Conservation (phyloP, 2,888 invertebrate species). For the Fragum whitleyi region DNA sequence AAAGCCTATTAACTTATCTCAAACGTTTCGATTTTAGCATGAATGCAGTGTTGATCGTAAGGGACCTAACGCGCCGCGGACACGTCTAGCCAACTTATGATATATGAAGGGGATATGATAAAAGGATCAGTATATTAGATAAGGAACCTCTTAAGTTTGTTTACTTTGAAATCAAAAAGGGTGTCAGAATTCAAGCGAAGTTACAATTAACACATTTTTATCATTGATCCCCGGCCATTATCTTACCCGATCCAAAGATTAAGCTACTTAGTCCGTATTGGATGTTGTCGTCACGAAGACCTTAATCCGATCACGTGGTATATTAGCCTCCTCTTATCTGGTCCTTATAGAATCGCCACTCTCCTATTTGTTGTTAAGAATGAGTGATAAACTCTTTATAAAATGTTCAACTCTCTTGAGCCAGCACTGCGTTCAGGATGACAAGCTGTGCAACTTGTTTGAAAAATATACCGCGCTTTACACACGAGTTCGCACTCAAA, state of each 20-base stretch:
- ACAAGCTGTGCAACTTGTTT: too few relatives aligned
- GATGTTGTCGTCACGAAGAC: neutral
- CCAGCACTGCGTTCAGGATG: too few relatives aligned
- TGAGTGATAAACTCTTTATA: too few relatives aligned
- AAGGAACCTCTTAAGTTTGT: conserved; percentile 6
- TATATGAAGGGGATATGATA: neutral
- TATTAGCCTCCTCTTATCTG: conserved; percentile 5
- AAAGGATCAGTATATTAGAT: neutral
- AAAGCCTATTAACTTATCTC: too few relatives aligned
- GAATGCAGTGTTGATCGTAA: too few relatives aligned
- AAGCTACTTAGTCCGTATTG: conserved; percentile 44
- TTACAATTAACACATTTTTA: conserved; percentile 54
- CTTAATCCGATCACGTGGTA: conserved; percentile 7
- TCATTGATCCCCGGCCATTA: conserved; percentile 42
- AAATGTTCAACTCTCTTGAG: too few relatives aligned
- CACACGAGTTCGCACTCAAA: too few relatives aligned
- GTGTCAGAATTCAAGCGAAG: conserved; percentile 53
- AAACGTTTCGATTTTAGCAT: too few relatives aligned
- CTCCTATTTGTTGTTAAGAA: neutral
- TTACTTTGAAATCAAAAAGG: conserved; percentile 34
- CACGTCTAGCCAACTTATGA: too few relatives aligned
- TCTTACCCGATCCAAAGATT: conserved; percentile 24
- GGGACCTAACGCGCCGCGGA: too few relatives aligned
- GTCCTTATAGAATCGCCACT: neutral
- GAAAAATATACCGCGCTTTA: too few relatives aligned